Base-by-base conservation (phyloP, 92 coral and sea anemone species). In the Galaxea fascicularis region DNA sequence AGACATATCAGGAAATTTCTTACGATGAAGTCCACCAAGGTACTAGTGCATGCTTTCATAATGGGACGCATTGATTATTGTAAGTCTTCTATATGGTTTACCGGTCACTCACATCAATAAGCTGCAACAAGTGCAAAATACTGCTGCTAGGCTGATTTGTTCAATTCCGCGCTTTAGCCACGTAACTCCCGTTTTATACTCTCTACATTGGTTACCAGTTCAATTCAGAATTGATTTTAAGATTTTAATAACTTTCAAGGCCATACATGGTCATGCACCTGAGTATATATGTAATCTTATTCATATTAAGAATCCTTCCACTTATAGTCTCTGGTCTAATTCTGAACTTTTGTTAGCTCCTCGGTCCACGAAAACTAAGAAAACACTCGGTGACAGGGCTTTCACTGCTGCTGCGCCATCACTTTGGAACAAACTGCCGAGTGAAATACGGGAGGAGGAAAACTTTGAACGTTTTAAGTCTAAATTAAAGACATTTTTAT, bases 351-450 rank as follows among this genome's bases (percentile, higher is more conserved):
- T 71, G 31, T 35, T 71, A 71, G 76, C 41, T 39, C 76, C 76
- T 28, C 56, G 22, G 57, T 71, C 76, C 76, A 71, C 54, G 76
- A 41, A 35, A 71, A 71, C 56, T 1, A 71, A 39, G 57, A 71
- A 71, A 41, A 71, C 57, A 71, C 54, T 71, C 41, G 76, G 76
- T 71, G 53, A 41, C n/a, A n/a, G n/a, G n/a, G n/a, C n/a, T n/a
- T n/a, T n/a, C n/a, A n/a, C n/a, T n/a, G n/a, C n/a, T n/a, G 30
- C 76, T 71, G 76, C 76, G 41, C 76, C 76, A 39, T 71, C 56
- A 41, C 54, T 71, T 39, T 71, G 76, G 28, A 71, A 71, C 27
- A 71, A 71, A 35, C 41, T 41, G 53, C 56, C 54, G 53, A 18
- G 76, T 35, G 56, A 1, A 41, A 20, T 35, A 71, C 29, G 47